phyloP scores from a whole-genome alignment of 2,888 invertebrate genomes.

The Actias luna region DNA sequence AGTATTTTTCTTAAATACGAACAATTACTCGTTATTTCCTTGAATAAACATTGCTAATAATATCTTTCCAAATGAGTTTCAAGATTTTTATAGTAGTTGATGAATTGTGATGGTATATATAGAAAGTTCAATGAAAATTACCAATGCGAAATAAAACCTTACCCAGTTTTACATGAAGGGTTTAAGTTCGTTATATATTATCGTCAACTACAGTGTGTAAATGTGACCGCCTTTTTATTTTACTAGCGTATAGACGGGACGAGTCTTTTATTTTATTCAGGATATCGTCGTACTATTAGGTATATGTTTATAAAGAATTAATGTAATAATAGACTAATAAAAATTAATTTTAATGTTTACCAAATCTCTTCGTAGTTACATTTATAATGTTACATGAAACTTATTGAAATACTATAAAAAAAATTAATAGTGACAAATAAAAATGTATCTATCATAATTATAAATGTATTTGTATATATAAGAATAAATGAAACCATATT shows the following conservation, averaged over 20 bases:
- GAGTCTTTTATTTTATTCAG: constrained; percentile 64
- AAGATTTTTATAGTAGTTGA: neutral
- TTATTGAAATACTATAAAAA: neutral
- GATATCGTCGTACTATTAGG: constrained; percentile 55
- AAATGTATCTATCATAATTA: neutral
- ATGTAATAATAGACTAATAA: constrained; percentile 55
- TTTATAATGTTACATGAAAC: constrained; percentile 17
- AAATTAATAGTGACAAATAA: neutral
- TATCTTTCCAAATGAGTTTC: neutral
- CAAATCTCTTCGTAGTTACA: constrained; percentile 64
- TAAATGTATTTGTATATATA: neutral
- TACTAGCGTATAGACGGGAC: constrained; percentile 54
- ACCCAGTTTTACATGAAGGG: neutral
- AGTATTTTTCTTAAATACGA: neutral
- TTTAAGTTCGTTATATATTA: constrained; percentile 12
- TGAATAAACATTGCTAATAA: neutral
- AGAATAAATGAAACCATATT: neutral
- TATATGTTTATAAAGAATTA: constrained; percentile 64
- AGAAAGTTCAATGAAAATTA: neutral
- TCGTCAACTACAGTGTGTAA: constrained; percentile 49
- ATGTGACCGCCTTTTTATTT: constrained; percentile 76
- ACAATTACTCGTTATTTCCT: neutral
- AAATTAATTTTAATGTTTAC: constrained; percentile 64
- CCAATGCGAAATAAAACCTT: neutral
- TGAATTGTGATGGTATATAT: neutral